A percentile compares a stretch with the other conserved stretches of the same genome.
Evolutionary conservation across 2,888 invertebrate species (phyloP).

Genomic region (Rutpela maculata): DNA sequence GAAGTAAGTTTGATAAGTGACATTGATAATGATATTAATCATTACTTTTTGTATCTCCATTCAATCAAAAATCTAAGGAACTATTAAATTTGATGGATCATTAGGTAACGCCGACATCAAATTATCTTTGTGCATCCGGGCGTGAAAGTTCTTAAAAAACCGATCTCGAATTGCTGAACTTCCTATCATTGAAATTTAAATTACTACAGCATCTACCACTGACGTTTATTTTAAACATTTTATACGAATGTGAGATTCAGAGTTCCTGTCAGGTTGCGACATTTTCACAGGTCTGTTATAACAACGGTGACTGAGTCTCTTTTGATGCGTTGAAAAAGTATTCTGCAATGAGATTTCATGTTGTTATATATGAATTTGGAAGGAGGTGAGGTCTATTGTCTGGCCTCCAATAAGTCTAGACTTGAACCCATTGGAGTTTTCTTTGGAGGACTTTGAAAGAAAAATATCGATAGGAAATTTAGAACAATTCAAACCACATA

Average conservation of each 20-base stretch:
- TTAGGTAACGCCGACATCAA: neutral
- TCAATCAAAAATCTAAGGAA: neutral
- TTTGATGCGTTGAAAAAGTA: too few species aligned
- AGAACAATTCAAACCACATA: too few species aligned
- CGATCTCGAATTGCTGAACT: constrained; percentile 9
- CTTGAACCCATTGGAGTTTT: too few species aligned
- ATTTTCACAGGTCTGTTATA: too few species aligned
- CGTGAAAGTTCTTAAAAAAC: neutral
- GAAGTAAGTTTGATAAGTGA: neutral
- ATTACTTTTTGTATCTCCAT: neutral
- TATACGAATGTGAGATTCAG: neutral
- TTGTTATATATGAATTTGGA: too few species aligned
- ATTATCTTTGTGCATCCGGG: neutral
- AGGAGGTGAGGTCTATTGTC: too few species aligned
- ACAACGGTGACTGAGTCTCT: too few species aligned
- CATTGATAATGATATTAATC: neutral
- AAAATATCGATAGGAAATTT: too few species aligned
- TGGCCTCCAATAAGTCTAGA: too few species aligned
- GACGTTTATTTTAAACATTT: neutral
- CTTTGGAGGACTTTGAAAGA: too few species aligned
- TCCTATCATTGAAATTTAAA: constrained; percentile 8
- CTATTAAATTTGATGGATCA: constrained; percentile 23
- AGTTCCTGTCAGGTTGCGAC: neutral
- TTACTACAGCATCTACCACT: neutral
- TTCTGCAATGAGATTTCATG: too few species aligned